A percentile compares a stretch with the other conserved stretches of the same genome.
Evolutionary conservation across 2,797 vertebrate species (phyloP).

Genomic region (Poecilia gillii): DNA sequence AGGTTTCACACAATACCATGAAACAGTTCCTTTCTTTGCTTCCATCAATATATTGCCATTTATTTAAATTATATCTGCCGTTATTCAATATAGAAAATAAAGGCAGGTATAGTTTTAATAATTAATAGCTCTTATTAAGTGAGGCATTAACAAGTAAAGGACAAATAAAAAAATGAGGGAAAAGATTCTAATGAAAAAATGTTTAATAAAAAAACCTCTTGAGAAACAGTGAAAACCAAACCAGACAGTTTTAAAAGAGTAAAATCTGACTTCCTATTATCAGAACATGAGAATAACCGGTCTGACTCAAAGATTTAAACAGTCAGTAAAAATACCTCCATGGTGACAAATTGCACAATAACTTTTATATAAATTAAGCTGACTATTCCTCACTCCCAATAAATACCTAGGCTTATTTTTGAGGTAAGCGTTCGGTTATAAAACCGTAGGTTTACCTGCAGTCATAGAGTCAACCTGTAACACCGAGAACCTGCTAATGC

Average conservation of each 20-base stretch:
- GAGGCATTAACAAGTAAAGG: no score
- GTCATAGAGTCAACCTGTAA: constrained; percentile 37
- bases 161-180: no score
- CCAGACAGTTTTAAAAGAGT: not conserved
- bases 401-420: constrained; percentile 26
- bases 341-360: not conserved
- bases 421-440: constrained; percentile 50
- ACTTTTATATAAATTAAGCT: constrained; percentile 9
- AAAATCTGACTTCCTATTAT: not conserved
- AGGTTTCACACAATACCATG: not conserved
- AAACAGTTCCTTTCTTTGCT: not conserved
- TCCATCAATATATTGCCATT: not conserved
- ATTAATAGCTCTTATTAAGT: no score
- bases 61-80: no score
- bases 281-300: not conserved
- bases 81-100: not conserved
- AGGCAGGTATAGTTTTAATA: not conserved
- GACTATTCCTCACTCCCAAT: constrained; percentile 22
- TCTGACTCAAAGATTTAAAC: not conserved
- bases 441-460: constrained; percentile 53
- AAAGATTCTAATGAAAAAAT: no score
- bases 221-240: not conserved
- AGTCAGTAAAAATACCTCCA: not conserved
- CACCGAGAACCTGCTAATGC: constrained; percentile 59
- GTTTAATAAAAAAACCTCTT: not conserved